These are phyloP conservation scores for Deilephila elpenor DNA, from an alignment of 2,888 invertebrate genomes.

Conservation along the genomic window DNA sequence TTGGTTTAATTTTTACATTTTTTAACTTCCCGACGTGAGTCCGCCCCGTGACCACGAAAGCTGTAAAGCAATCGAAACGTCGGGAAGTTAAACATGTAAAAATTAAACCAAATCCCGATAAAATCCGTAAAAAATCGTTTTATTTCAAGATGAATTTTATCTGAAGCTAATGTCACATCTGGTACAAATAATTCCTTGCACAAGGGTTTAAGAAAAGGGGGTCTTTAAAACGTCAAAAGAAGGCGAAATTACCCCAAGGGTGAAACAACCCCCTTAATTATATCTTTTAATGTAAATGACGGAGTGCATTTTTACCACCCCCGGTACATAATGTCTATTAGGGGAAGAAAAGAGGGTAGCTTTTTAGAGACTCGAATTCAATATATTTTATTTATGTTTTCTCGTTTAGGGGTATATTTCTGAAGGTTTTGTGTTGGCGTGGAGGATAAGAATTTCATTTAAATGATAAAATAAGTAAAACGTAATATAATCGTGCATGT, in stretches of 20 bases:
- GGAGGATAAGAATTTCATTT: too few relatives aligned
- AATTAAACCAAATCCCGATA: too few relatives aligned
- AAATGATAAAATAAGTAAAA: too few relatives aligned
- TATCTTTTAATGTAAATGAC: slow-evolving; percentile 82
- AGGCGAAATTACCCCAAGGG: slow-evolving; percentile 78
- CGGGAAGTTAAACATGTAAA: too few relatives aligned
- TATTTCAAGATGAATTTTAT: neutral
- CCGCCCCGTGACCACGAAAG: too few relatives aligned
- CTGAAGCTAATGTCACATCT: slow-evolving; percentile 24
- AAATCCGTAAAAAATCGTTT: too few relatives aligned
- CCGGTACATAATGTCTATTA: slow-evolving; percentile 55
- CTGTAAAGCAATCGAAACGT: too few relatives aligned
- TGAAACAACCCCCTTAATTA: slow-evolving; percentile 78
- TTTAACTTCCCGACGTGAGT: too few relatives aligned
- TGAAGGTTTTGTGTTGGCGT: neutral
- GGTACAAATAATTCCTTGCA: slow-evolving; percentile 35
- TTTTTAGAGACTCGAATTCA: slow-evolving; percentile 42
- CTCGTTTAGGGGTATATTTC: neutral
- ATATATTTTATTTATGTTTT: slow-evolving; percentile 42
- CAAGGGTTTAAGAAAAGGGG: slow-evolving; percentile 75
- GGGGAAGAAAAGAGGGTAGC: slow-evolving; percentile 52
- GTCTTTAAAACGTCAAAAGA: slow-evolving; percentile 83
- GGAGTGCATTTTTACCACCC: slow-evolving; percentile 82
- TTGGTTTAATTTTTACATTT: too few relatives aligned
- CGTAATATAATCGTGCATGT: too few relatives aligned